phyloP scores from a whole-genome alignment of 2,113 vertebrate species.

The Rana temporaria region DNA sequence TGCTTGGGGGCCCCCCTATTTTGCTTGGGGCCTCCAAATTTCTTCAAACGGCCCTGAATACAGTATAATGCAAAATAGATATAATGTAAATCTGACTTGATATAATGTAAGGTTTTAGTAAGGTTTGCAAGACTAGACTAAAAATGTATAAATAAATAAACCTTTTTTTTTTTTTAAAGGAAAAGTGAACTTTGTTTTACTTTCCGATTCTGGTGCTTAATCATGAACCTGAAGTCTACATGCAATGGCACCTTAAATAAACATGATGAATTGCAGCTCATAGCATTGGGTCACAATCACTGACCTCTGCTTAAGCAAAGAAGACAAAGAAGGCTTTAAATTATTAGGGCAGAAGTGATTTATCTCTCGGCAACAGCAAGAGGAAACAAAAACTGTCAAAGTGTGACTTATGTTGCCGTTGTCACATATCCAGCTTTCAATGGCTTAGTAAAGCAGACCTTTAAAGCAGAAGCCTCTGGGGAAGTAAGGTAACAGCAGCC shows the following conservation, averaged over 20 bases:
- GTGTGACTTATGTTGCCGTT: conserved; percentile 3
- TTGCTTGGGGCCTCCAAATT: no score
- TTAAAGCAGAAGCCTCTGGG: not conserved
- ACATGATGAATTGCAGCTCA: conserved; percentile 22
- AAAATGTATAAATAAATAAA: not conserved
- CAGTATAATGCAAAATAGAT: no score
- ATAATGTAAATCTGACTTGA: not conserved
- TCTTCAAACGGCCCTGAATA: no score
- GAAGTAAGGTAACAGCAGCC: conserved; percentile 4
- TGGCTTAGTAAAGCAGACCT: not conserved
- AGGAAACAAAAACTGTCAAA: conserved; percentile 39
- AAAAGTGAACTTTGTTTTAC: not conserved
- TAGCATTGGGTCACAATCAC: conserved; percentile 13
- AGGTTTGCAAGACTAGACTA: not conserved
- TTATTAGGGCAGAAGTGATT: conserved; percentile 46
- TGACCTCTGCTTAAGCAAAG: conserved; percentile 24
- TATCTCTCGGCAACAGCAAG: conserved; percentile 35
- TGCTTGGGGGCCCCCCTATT: no score
- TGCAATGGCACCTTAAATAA: conserved; percentile 13
- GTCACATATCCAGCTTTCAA: conserved; percentile 24
- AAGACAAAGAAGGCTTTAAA: conserved; percentile 28
- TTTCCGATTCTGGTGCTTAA: not conserved
- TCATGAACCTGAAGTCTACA: not conserved
- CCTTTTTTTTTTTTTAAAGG: not conserved
- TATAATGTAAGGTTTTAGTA: not conserved